phyloP scores from a whole-genome alignment of 2,797 vertebrate species.

The Eidolon dupreanum region DNA sequence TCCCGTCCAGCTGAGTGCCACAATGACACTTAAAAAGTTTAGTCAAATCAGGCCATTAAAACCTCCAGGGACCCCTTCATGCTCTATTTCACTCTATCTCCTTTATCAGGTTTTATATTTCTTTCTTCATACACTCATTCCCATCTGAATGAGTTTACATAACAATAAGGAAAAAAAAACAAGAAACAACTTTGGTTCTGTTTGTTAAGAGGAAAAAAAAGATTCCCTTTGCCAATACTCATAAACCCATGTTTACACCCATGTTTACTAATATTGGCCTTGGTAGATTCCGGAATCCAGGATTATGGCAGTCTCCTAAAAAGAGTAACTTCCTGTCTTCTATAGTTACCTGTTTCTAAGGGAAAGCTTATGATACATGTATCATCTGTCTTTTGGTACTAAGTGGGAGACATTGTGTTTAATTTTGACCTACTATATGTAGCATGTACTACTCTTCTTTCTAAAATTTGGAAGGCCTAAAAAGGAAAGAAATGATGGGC shows the following conservation, averaged over 20 bases:
- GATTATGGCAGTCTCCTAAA: background rate
- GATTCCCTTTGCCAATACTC: background rate
- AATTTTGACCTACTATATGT: background rate
- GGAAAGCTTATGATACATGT: background rate
- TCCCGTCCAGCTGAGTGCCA: background rate
- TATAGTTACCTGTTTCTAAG: background rate
- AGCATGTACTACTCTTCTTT: background rate
- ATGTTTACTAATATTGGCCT: background rate
- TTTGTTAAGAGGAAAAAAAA: background rate
- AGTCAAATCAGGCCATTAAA: background rate
- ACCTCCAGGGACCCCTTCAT: background rate
- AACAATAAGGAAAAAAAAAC: background rate
- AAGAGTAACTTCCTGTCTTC: background rate
- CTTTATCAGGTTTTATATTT: background rate
- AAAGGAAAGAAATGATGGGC: background rate
- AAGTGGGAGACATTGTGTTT: background rate
- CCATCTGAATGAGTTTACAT: background rate
- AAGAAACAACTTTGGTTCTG: background rate
- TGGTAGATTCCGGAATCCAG: background rate
- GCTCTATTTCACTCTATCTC: too few species aligned
- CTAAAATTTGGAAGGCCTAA: background rate
- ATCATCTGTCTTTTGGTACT: background rate
- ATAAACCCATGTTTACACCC: background rate
- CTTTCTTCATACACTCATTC: background rate
- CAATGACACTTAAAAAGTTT: background rate